Conservation (phyloP, 2,888 invertebrate species). For the Leptopterna dolabrata region DNA sequence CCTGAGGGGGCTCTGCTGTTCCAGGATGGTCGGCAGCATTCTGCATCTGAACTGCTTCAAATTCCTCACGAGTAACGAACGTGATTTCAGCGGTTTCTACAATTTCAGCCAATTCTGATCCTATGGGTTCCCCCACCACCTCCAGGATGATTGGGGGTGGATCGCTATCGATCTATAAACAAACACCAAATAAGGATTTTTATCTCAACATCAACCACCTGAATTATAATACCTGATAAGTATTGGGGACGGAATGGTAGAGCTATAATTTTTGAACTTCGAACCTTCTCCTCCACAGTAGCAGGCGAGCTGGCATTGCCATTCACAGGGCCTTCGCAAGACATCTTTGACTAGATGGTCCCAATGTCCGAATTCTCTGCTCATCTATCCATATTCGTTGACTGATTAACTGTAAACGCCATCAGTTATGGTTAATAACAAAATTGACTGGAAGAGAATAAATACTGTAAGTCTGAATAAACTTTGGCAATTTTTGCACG, state of each 20-base stretch:
- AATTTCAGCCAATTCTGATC: neutral
- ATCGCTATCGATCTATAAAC: neutral
- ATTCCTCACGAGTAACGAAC: neutral
- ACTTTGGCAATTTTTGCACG: too few species aligned
- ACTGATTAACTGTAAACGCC: neutral
- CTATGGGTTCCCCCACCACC: neutral
- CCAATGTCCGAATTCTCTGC: neutral
- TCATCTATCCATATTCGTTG: neutral
- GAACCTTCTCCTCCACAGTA: neutral
- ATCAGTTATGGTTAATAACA: too few species aligned
- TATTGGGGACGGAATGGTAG: too few species aligned
- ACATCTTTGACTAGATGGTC: conserved; percentile 25
- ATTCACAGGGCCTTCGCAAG: conserved; percentile 14
- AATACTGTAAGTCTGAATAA: too few species aligned
- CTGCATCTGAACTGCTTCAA: neutral
- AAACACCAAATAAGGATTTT: neutral
- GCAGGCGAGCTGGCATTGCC: neutral
- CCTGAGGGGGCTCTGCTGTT: neutral
- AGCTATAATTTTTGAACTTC: too few species aligned
- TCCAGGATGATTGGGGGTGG: neutral
- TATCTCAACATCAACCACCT: too few species aligned
- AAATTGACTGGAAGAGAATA: too few species aligned
- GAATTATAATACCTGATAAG: too few species aligned
- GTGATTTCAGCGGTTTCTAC: neutral
- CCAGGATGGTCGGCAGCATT: neutral